phyloP scores from a whole-genome alignment of 2,113 vertebrate genomes.

The Petrocephalus microphthalmus region DNA sequence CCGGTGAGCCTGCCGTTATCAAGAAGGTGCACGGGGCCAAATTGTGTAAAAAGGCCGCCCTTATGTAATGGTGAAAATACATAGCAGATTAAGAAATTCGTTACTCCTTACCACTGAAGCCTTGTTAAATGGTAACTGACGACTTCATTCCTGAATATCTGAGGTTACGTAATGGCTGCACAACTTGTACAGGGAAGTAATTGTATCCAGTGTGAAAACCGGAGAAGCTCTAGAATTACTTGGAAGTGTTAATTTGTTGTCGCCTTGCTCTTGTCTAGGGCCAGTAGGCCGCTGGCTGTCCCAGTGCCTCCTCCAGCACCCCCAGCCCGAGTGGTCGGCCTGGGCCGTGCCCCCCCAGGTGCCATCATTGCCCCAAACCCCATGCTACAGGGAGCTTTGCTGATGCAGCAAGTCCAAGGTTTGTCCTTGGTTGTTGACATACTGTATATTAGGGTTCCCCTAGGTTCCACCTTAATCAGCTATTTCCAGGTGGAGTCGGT shows the following conservation, averaged over 20 bases:
- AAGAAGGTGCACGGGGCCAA: background rate
- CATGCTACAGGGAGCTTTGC: constrained; percentile 83
- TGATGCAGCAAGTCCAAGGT: constrained; percentile 98
- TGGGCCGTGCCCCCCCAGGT: constrained; percentile 46
- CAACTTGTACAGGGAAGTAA: background rate
- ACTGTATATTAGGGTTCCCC: constrained; percentile 28
- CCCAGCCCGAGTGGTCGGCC: background rate
- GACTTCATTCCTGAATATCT: background rate
- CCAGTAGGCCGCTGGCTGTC: background rate
- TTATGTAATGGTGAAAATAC: background rate
- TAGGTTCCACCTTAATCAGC: background rate
- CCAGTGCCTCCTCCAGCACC: background rate
- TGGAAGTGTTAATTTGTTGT: background rate
- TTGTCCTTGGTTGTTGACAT: constrained; percentile 22
- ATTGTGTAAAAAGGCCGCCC: background rate
- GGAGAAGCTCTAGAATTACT: background rate
- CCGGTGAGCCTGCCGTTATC: background rate
- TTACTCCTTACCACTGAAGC: background rate
- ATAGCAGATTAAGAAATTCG: background rate
- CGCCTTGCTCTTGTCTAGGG: background rate
- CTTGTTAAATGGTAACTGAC: background rate
- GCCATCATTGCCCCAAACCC: constrained; percentile 79
- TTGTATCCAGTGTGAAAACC: background rate
- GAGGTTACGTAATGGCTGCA: background rate
- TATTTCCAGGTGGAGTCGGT: background rate